A percentile compares a stretch with the other conserved stretches of the same genome.
These are phyloP conservation scores for Brachyhypopomus occidentalis DNA, from an alignment of 2,113 vertebrate species.

Conservation along the genomic window DNA sequence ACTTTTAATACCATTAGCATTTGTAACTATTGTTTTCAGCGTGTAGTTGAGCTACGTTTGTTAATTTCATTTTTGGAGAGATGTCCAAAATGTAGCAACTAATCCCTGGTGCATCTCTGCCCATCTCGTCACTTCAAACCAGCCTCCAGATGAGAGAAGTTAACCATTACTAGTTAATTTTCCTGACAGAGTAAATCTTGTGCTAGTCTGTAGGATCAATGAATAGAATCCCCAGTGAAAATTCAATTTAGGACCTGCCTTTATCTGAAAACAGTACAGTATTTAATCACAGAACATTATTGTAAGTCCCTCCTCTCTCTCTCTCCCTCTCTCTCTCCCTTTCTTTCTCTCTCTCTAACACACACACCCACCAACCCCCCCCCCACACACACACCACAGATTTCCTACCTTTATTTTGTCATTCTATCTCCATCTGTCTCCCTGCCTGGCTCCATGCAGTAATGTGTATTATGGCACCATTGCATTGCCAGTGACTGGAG, in stretches of 20 bases:
- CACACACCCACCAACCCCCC: too few relatives aligned
- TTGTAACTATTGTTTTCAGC: too few relatives aligned
- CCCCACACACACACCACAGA: too few relatives aligned
- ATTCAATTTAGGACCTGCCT: background rate
- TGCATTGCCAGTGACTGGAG: too few relatives aligned
- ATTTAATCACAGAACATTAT: conserved; percentile 9
- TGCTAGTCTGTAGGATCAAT: background rate
- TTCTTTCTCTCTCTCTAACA: background rate
- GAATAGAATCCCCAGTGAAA: background rate
- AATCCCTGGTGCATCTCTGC: background rate
- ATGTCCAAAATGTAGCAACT: too few relatives aligned
- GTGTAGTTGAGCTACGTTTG: too few relatives aligned
- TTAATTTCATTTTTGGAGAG: background rate
- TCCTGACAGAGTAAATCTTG: background rate
- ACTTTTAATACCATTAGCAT: too few relatives aligned
- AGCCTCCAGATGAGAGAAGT: background rate
- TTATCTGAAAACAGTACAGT: conserved; percentile 3
- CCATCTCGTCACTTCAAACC: background rate
- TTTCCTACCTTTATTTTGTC: too few relatives aligned
- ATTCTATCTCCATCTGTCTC: too few relatives aligned
- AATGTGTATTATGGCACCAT: too few relatives aligned
- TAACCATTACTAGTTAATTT: background rate
- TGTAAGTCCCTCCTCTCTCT: background rate
- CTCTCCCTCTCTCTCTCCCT: background rate
- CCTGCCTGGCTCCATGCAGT: too few relatives aligned